phyloP scores from a whole-genome alignment of 1,140 invertebrate species.

The Dendrolimus punctatus region DNA sequence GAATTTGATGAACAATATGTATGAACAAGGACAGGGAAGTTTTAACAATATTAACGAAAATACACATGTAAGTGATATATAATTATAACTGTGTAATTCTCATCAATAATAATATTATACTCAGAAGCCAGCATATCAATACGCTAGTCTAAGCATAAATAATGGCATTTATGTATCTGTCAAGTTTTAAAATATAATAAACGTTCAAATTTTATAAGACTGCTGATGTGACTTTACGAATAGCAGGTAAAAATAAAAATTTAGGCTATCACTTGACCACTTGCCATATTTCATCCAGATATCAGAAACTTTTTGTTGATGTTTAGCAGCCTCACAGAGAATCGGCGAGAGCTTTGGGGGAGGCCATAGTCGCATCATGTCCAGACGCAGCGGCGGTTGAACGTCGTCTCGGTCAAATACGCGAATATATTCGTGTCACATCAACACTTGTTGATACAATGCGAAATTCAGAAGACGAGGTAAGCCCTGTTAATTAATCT shows the following conservation, averaged over 20 bases:
- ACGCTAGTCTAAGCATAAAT: too few relatives aligned
- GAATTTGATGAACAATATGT: constrained; percentile 65
- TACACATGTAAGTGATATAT: constrained; percentile 41
- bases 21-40: constrained; percentile 52
- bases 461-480: constrained; percentile 74
- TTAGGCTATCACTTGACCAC: too few relatives aligned
- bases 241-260: too few relatives aligned
- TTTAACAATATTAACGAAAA: constrained; percentile 60
- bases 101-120: too few relatives aligned
- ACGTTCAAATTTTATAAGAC: too few relatives aligned
- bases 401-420: constrained; percentile 74
- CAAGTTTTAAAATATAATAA: too few relatives aligned
- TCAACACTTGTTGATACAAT: constrained; percentile 75
- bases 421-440: constrained; percentile 76
- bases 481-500: constrained; percentile 28
- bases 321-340: constrained; percentile 42
- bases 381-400: constrained; percentile 73
- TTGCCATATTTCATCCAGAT: too few relatives aligned
- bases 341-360: constrained; percentile 54
- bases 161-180: too few relatives aligned
- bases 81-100: too few relatives aligned
- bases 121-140: too few relatives aligned
- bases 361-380: constrained; percentile 61
- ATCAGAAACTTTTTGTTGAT: neutral
- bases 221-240: too few relatives aligned